A percentile compares a stretch with the other conserved stretches of the same genome.
These are phyloP conservation scores for Kradibia gibbosae DNA, from an alignment of 1,140 invertebrate species.

Conservation along the genomic window DNA sequence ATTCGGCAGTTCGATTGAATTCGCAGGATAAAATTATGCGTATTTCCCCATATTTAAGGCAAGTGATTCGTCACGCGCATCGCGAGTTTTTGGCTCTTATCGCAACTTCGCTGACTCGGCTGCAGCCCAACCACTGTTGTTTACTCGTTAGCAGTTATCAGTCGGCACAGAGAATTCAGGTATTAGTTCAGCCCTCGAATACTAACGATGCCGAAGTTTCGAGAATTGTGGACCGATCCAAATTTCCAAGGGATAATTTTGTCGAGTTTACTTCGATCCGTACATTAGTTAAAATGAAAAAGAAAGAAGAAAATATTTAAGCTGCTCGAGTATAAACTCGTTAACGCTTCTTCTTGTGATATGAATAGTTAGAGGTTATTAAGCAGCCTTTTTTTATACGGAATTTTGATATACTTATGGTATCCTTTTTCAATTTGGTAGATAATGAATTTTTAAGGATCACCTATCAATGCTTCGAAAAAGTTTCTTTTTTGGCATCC, in stretches of 20 bases:
- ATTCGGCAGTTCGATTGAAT: no score
- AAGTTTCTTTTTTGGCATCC: no score
- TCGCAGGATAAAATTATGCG: background rate
- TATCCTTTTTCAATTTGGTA: no score
- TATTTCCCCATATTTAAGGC: background rate
- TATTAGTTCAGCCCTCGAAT: slow-evolving; percentile 40
- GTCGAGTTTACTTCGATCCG: slow-evolving; percentile 3
- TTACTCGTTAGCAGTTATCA: slow-evolving; percentile 55
- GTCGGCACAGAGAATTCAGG: background rate
- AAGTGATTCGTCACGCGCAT: background rate
- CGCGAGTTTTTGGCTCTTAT: background rate
- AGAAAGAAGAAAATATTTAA: slow-evolving; percentile 6
- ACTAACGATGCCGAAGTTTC: slow-evolving; percentile 47
- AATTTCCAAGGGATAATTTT: slow-evolving; percentile 37
- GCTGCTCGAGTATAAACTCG: slow-evolving; percentile 15
- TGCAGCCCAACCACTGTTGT: slow-evolving; percentile 30
- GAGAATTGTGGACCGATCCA: slow-evolving; percentile 6
- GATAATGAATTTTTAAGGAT: no score
- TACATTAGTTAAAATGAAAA: background rate
- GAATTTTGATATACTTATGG: no score
- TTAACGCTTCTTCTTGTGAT: slow-evolving; percentile 7
- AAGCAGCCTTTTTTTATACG: no score
- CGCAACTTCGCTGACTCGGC: slow-evolving; percentile 39
- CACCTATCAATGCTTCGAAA: no score
- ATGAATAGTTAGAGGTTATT: background rate